phyloP scores from a whole-genome alignment of 2,797 vertebrate species.

The Setipinna tenuifilis region DNA sequence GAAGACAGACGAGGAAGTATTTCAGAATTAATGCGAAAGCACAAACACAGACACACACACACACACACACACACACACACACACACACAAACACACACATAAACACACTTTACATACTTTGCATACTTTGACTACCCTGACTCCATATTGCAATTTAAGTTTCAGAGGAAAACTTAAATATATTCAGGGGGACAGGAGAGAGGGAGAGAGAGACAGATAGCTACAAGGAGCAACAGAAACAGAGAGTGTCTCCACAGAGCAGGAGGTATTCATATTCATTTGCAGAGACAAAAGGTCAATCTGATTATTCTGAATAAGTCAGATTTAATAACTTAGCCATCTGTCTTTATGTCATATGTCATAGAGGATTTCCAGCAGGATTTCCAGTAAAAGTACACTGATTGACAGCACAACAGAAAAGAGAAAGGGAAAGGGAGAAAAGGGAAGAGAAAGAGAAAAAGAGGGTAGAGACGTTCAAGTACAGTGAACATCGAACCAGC shows the following conservation, averaged over 20 bases:
- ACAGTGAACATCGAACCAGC: too few species aligned
- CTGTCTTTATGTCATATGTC: background rate
- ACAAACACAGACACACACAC: background rate
- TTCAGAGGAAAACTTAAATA: too few species aligned
- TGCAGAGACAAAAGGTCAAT: background rate
- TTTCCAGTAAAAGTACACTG: background rate
- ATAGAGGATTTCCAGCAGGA: background rate
- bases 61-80: background rate
- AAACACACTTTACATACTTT: background rate
- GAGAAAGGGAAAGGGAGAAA: background rate
- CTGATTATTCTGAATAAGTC: background rate
- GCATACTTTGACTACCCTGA: too few species aligned
- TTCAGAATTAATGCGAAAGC: background rate
- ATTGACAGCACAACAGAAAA: background rate
- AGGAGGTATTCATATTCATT: background rate
- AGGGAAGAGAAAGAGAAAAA: background rate
- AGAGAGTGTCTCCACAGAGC: background rate
- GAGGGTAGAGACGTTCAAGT: background rate
- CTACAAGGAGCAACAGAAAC: background rate
- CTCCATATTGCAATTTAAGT: too few species aligned
- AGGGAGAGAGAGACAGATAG: slow-evolving; percentile 38
- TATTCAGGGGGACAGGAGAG: background rate
- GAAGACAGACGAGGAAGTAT: slow-evolving; percentile 45
- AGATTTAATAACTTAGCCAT: background rate
- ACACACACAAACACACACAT: background rate